Evolutionary conservation across 1,140 invertebrate species (phyloP), one percentile per base, ranked within the genome.

Genomic region (Drosophila varians): DNA sequence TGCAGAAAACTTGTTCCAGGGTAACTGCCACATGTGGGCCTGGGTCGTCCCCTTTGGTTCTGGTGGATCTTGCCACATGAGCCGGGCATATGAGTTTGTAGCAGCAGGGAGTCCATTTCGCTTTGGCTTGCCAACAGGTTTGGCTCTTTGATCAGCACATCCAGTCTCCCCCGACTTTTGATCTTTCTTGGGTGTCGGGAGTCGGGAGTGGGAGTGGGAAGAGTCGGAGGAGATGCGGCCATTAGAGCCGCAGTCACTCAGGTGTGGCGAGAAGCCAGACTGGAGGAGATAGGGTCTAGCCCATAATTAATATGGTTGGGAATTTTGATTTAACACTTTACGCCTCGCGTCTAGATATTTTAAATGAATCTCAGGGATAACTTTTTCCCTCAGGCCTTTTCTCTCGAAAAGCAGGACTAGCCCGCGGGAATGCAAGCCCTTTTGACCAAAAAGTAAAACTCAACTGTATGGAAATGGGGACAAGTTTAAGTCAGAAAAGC

Each of bases 181-280:
- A 83, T 82, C 78, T 82, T 68, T 74, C 34, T 21, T 38, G 55
- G 23, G 18, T n/a, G n/a, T n/a, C n/a, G 46, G 65, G 16, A 19
- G 47, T 25, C 36, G 45, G 18, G 19, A 56, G 46, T 23, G 8
- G 68, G 18, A 49, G 66, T 11, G n/a, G 54, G 21, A 6, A 51
- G 21, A 14, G n/a, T 7, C 36, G 6, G 36, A 53, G 79, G 65
- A 84, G 75, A 84, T 84, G 77, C 79, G 79, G 76, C 76, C 73
- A 84, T 84, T 86, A 86, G 66, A 71, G 42, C 57, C 28, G 48
- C 77, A 72, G 61, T 75, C 80, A 75, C 72, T 84, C 79, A 84
- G 80, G 79, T 84, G 79, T 69, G 79, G 70, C 53, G 61, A 45
- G 62, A 65, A 66, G 64, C 61, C 64, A 66, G 61, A 64, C 62